Evolutionary conservation across 2,888 invertebrate species (phyloP).

Genomic region (Iphiclides podalirius): DNA sequence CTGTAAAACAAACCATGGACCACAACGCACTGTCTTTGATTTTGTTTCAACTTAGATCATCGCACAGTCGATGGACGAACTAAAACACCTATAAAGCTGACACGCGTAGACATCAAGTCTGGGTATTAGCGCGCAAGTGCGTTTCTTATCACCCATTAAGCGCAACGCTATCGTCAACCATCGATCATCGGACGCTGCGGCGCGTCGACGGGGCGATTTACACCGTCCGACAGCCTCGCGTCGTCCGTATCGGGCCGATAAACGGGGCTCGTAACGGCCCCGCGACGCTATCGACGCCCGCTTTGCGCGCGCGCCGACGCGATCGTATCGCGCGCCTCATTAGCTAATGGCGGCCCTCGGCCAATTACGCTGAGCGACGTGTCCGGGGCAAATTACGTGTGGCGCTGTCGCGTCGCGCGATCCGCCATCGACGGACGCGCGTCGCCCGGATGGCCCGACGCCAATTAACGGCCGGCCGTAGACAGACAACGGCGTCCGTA

Average conservation of each 20-base stretch:
- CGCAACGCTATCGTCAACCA: too few species aligned
- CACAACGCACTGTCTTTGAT: too few species aligned
- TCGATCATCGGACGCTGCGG: too few species aligned
- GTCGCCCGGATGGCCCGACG: slow-evolving; percentile 16
- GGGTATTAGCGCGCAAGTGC: too few species aligned
- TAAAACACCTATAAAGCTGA: too few species aligned
- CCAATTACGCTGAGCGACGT: slow-evolving; percentile 74
- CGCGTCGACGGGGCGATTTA: slow-evolving; percentile 5
- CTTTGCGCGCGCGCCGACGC: slow-evolving; percentile 36
- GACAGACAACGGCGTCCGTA: too few species aligned
- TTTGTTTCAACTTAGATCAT: too few species aligned
- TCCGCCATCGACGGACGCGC: background rate
- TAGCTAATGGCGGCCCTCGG: slow-evolving; percentile 59
- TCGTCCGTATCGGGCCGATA: background rate
- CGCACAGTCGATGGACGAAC: too few species aligned
- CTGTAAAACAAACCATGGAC: too few species aligned
- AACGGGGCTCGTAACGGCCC: slow-evolving; percentile 18
- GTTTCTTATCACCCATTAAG: too few species aligned
- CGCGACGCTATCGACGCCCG: slow-evolving; percentile 12
- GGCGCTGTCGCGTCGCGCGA: slow-evolving; percentile 29
- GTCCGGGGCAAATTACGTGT: slow-evolving; percentile 63
- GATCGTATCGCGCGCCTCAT: slow-evolving; percentile 44
- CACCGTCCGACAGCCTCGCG: slow-evolving; percentile 9
- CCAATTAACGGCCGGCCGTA: slow-evolving; percentile 20
- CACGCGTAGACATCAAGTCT: too few species aligned